These are phyloP conservation scores for Mareca strepera DNA, from an alignment of 2,797 vertebrate species.

Conservation along the genomic window DNA sequence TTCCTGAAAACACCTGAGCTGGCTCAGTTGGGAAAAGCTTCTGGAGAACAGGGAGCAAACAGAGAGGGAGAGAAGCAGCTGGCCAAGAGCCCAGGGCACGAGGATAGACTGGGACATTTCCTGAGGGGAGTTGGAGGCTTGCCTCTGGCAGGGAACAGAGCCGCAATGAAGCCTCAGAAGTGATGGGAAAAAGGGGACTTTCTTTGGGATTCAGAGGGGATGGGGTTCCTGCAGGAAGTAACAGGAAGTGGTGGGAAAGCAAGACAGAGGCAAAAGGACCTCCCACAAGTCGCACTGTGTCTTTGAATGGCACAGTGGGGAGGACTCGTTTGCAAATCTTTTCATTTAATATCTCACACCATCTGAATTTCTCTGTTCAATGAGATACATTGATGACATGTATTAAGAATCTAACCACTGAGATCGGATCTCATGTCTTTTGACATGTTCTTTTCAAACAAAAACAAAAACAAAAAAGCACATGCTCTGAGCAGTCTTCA, in stretches of 20 bases:
- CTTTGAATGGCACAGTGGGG: conserved; percentile 36
- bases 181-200: background rate
- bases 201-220: background rate
- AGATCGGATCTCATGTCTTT: background rate
- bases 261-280: background rate
- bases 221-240: background rate
- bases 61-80: background rate
- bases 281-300: background rate
- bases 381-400: background rate
- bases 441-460: background rate
- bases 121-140: conserved; percentile 34
- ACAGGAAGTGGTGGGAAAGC: conserved; percentile 35
- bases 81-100: background rate
- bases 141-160: background rate
- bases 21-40: background rate
- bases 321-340: conserved; percentile 10
- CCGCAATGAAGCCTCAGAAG: conserved; percentile 38
- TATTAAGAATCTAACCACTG: background rate
- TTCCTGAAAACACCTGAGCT: background rate
- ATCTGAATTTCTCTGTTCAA: background rate
- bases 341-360: background rate
- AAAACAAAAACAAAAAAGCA: background rate
- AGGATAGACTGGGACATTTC: conserved; percentile 10
- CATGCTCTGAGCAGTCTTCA: background rate
- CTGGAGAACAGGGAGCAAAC: background rate